Conservation (phyloP, 2,113 vertebrate species). For the Pluvialis apricaria region DNA sequence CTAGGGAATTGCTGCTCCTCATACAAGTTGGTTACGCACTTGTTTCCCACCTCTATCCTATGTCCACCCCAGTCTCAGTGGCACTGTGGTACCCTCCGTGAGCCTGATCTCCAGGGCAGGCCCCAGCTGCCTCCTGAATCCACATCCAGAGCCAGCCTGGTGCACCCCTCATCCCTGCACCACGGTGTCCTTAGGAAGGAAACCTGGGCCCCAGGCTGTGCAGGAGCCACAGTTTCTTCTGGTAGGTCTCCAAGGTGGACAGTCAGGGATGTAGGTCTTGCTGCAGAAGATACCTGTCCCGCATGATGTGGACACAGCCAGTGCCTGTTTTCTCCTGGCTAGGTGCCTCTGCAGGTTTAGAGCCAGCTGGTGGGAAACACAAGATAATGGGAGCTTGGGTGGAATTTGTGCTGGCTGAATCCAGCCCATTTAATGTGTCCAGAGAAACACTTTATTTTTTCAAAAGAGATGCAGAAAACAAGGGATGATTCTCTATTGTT, state of each 20-base stretch:
- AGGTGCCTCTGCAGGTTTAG: not conserved
- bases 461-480: not conserved
- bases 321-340: not conserved
- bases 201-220: not conserved
- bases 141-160: not conserved
- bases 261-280: not conserved
- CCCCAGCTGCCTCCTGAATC: not conserved
- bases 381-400: slow-evolving; percentile 4
- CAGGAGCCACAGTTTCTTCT: not conserved
- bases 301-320: not conserved
- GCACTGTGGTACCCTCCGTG: not conserved
- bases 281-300: not conserved
- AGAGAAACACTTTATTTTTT: slow-evolving; percentile 1
- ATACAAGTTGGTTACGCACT: not conserved
- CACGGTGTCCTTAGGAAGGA: not conserved
- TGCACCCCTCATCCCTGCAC: not conserved
- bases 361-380: not conserved
- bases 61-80: not conserved
- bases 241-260: not conserved
- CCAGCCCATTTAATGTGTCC: not conserved
- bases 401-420: not conserved
- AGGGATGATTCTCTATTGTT: slow-evolving; percentile 15
- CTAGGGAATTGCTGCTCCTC: not conserved
- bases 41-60: not conserved
- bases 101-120: not conserved